A percentile compares a stretch with the other conserved stretches of the same genome.
Conservation (phyloP, 2,888 invertebrate species). For the Slavum lentiscoides region DNA sequence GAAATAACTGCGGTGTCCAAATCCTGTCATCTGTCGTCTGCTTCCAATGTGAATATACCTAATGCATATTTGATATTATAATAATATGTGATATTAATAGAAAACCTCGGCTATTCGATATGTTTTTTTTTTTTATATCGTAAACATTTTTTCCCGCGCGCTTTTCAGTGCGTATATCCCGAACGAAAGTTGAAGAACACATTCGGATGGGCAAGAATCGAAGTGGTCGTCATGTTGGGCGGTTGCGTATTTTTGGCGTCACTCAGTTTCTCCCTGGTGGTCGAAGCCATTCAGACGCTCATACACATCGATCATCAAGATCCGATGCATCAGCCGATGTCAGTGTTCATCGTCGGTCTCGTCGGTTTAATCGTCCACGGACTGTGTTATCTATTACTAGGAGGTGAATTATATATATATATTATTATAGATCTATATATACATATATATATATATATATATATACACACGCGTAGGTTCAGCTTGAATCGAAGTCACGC, state of each 20-base stretch:
- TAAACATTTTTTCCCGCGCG: not conserved
- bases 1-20: not conserved
- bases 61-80: not conserved
- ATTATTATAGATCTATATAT: not conserved
- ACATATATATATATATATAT: no score
- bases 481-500: no score
- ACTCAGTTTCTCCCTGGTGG: constrained; percentile 77
- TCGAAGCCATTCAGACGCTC: constrained; percentile 80
- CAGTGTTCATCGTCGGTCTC: constrained; percentile 73
- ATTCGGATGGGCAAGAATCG: constrained; percentile 89
- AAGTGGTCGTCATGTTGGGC: constrained; percentile 80
- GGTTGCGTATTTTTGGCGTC: constrained; percentile 82
- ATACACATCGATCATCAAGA: constrained; percentile 75
- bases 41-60: not conserved
- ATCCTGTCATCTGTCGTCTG: constrained; percentile 5
- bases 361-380: constrained; percentile 75
- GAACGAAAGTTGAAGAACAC: constrained; percentile 78
- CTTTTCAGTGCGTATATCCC: constrained; percentile 42
- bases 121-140: not conserved
- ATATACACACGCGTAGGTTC: no score
- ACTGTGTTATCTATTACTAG: constrained; percentile 78
- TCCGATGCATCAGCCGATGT: constrained; percentile 74
- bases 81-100: not conserved
- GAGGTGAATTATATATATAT: constrained; percentile 64
- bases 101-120: not conserved